These are phyloP conservation scores for Seira sanloemensis DNA, from an alignment of 2,888 invertebrate species.

Conservation along the genomic window DNA sequence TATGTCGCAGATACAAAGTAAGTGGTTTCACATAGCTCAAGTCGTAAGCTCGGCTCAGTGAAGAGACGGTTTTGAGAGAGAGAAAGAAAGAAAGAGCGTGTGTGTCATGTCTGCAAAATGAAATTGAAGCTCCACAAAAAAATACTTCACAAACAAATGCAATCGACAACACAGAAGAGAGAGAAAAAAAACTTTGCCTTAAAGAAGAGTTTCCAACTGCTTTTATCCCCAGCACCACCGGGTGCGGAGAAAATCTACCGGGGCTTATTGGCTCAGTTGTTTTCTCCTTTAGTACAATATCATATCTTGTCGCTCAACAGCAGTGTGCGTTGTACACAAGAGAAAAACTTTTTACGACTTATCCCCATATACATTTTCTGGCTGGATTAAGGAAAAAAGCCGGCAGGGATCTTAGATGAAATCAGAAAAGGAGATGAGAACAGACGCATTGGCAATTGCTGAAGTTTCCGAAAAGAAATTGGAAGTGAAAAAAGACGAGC, in stretches of 20 bases:
- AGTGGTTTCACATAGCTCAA: no score
- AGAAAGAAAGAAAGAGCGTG: conserved; percentile 23
- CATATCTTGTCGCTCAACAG: conserved; percentile 47
- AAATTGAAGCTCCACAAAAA: conserved; percentile 45
- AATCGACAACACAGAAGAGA: not conserved
- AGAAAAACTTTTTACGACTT: conserved; percentile 55
- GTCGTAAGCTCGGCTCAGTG: no score
- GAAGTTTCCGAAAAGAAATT: no score
- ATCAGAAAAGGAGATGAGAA: not conserved
- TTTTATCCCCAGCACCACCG: conserved; percentile 2
- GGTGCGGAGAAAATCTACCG: conserved; percentile 35
- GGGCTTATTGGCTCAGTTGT: conserved; percentile 51
- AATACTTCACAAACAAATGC: not conserved
- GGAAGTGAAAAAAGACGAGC: no score
- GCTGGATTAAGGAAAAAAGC: conserved; percentile 59
- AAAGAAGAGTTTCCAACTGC: not conserved
- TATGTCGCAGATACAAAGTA: conserved; percentile 46
- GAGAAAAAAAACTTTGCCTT: no score
- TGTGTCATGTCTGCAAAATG: conserved; percentile 59
- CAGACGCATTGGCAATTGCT: no score
- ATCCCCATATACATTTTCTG: conserved; percentile 48
- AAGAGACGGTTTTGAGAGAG: conserved; percentile 21
- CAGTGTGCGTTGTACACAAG: no score
- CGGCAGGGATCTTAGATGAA: conserved; percentile 35
- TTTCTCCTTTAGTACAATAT: not conserved